These are phyloP conservation scores for Agriotes lineatus DNA, from an alignment of 2,888 invertebrate species.

Conservation along the genomic window DNA sequence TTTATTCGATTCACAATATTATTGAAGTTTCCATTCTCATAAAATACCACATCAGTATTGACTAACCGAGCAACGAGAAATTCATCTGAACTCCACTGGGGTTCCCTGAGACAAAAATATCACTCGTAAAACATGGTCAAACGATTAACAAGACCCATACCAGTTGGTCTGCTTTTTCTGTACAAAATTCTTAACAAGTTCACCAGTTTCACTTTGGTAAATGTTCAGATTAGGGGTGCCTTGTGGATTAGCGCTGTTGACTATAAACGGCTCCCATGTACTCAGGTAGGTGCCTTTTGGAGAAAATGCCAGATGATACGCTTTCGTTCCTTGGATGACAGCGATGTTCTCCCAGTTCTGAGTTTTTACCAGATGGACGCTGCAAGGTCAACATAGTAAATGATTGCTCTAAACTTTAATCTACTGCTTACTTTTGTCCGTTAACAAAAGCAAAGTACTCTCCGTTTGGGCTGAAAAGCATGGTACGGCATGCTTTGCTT, in stretches of 20 bases:
- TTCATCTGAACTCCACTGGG: slow-evolving; percentile 88
- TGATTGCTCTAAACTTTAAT: too few species aligned
- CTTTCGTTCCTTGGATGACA: slow-evolving; percentile 77
- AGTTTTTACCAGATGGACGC: slow-evolving; percentile 77
- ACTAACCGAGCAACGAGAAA: slow-evolving; percentile 80
- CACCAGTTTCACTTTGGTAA: slow-evolving; percentile 79
- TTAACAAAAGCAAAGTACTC: slow-evolving; percentile 81
- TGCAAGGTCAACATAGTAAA: slow-evolving; percentile 57
- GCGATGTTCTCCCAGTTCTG: slow-evolving; percentile 77
- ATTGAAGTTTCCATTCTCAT: slow-evolving; percentile 78
- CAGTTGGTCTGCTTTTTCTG: slow-evolving; percentile 89
- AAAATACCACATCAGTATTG: slow-evolving; percentile 87
- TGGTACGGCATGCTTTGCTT: slow-evolving; percentile 74
- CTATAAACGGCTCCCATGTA: slow-evolving; percentile 83
- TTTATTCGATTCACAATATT: slow-evolving; percentile 69
- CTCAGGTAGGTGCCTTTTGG: slow-evolving; percentile 82
- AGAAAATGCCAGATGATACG: slow-evolving; percentile 83
- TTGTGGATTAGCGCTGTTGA: slow-evolving; percentile 67
- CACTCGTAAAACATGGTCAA: neutral
- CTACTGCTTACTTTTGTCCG: slow-evolving; percentile 65
- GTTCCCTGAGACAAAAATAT: slow-evolving; percentile 71
- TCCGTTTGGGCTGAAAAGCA: slow-evolving; percentile 81
- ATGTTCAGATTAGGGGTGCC: slow-evolving; percentile 85
- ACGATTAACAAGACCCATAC: slow-evolving; percentile 67
- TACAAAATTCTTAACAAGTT: slow-evolving; percentile 77